Evolutionary conservation across 2,113 vertebrate species (phyloP).

Genomic region (Cyprinus carpio): DNA sequence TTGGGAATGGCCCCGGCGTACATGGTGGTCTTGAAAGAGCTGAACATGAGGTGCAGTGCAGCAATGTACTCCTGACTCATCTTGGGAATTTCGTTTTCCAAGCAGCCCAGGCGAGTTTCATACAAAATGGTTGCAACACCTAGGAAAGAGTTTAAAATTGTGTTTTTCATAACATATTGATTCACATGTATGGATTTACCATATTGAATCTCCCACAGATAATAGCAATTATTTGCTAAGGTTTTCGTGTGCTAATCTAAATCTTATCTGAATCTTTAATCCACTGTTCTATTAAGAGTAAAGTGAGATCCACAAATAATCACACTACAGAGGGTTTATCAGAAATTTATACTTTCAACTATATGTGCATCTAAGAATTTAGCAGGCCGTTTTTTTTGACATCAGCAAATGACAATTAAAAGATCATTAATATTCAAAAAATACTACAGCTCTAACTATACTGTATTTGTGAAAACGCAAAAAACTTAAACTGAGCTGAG

Average conservation of each 20-base stretch:
- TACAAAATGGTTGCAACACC: slow-evolving; percentile 88
- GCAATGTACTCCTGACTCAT: slow-evolving; percentile 85
- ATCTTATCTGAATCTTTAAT: neutral
- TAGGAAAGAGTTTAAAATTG: slow-evolving; percentile 53
- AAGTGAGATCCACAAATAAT: neutral
- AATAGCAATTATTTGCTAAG: neutral
- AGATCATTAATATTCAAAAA: too few species aligned
- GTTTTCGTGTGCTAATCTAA: neutral
- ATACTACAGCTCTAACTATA: too few species aligned
- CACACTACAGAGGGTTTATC: too few species aligned
- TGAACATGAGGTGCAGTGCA: slow-evolving; percentile 92
- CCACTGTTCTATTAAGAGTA: neutral
- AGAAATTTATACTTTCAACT: too few species aligned
- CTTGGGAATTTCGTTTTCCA: slow-evolving; percentile 80
- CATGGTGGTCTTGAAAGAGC: slow-evolving; percentile 95
- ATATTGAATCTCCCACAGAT: neutral
- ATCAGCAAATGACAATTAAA: too few species aligned
- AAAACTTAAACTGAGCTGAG: too few species aligned
- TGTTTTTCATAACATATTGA: neutral
- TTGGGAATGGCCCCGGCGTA: slow-evolving; percentile 91
- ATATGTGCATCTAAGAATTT: too few species aligned
- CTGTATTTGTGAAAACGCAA: too few species aligned
- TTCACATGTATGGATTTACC: neutral
- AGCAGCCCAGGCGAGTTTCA: slow-evolving; percentile 85
- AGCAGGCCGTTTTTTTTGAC: too few species aligned